Conservation (phyloP, 2,888 invertebrate species). For the Caenorhabditis sp. region DNA sequence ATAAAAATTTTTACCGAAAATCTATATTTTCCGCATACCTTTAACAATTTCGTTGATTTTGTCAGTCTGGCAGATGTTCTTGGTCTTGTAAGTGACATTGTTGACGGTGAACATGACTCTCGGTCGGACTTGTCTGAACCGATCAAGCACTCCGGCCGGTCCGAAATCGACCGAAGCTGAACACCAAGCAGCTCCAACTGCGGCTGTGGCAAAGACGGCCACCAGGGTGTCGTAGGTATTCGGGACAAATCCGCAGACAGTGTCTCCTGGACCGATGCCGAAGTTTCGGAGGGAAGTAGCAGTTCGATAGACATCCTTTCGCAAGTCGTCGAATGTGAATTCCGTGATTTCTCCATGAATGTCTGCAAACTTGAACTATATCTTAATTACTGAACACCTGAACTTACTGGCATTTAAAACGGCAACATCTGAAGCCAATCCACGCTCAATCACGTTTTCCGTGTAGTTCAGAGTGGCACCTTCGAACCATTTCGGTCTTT, state of each 20-base stretch:
- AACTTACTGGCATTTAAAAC: conserved; percentile 55
- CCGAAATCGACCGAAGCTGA: conserved; percentile 83
- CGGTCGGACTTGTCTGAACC: conserved; percentile 81
- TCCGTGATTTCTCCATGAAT: conserved; percentile 45
- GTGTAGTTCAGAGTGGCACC: conserved; percentile 82
- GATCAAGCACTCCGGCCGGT: conserved; percentile 79
- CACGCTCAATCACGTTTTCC: conserved; percentile 80
- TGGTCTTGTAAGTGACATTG: conserved; percentile 82
- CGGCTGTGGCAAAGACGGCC: conserved; percentile 82
- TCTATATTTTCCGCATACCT: conserved; percentile 47
- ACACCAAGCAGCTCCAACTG: conserved; percentile 82
- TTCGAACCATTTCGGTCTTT: conserved; percentile 82
- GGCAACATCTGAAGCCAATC: conserved; percentile 37
- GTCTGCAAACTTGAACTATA: conserved; percentile 11
- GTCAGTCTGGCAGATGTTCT: conserved; percentile 81
- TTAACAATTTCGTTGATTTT: conserved; percentile 81
- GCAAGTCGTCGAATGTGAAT: conserved; percentile 63
- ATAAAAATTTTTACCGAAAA: not conserved
- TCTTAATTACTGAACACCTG: too few species aligned
- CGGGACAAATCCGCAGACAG: conserved; percentile 82
- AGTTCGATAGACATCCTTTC: conserved; percentile 69
- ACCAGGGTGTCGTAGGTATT: conserved; percentile 82
- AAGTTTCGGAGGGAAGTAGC: conserved; percentile 64
- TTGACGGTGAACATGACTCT: conserved; percentile 82
- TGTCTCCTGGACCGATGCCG: conserved; percentile 79